These are phyloP conservation scores for Erythrocebus patas DNA, from an alignment of 2,113 vertebrate genomes.

Conservation along the genomic window DNA sequence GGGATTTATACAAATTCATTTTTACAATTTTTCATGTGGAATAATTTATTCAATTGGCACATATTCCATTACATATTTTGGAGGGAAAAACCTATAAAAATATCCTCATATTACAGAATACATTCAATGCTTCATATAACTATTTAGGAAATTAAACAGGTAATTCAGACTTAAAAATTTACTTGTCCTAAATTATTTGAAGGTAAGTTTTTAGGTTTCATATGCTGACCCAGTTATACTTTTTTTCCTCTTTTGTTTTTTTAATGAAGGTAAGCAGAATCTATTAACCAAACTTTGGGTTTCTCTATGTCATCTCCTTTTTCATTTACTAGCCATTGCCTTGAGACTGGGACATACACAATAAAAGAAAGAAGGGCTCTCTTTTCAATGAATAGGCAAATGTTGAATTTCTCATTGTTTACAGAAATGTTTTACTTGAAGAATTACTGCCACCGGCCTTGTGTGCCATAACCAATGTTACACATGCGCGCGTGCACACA, in stretches of 20 bases:
- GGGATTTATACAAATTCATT: neutral
- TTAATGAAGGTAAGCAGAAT: neutral
- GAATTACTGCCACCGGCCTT: neutral
- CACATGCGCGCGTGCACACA: too few relatives aligned
- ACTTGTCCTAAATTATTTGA: neutral
- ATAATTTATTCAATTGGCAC: neutral
- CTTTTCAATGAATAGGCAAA: neutral
- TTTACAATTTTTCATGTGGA: neutral
- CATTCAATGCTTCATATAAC: neutral
- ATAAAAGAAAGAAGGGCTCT: neutral
- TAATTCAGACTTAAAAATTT: neutral
- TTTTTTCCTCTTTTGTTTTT: neutral
- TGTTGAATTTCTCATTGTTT: neutral
- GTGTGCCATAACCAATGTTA: neutral
- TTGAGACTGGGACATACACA: neutral
- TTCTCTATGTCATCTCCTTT: neutral
- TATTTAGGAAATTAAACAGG: neutral
- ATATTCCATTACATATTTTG: neutral
- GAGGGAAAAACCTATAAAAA: neutral
- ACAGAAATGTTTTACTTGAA: neutral
- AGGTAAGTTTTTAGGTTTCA: neutral
- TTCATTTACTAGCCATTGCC: neutral
- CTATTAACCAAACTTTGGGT: neutral
- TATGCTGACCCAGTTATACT: neutral
- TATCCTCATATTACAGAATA: neutral